phyloP scores from a whole-genome alignment of 2,888 invertebrate genomes.

The Trissoscelio sp. region DNA sequence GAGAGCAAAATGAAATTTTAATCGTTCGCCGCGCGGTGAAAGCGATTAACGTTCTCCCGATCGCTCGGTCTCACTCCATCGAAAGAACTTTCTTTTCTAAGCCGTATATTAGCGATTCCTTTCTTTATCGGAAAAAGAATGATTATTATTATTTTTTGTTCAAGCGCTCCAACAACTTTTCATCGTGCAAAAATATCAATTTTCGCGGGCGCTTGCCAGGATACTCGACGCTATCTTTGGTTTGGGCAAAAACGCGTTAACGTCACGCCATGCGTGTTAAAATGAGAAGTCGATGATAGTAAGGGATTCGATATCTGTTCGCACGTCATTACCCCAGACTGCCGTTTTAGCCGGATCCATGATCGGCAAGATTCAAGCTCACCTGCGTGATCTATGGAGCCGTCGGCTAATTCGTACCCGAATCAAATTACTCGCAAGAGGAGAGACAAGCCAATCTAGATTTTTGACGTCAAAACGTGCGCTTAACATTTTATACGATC shows the following conservation, averaged over 20 bases:
- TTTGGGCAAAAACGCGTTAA: conserved; percentile 72
- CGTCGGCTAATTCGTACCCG: conserved; percentile 76
- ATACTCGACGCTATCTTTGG: conserved; percentile 57
- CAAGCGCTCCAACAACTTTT: background rate
- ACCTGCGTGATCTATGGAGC: conserved; percentile 75
- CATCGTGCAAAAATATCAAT: conserved; percentile 34
- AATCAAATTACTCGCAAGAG: conserved; percentile 71
- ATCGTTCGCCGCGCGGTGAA: conserved; percentile 66
- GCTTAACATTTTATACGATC: conserved; percentile 54
- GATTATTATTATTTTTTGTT: conserved; percentile 44
- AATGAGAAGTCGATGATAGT: conserved; percentile 71
- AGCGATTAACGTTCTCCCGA: conserved; percentile 64
- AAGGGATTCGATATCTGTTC: conserved; percentile 83
- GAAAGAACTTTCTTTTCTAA: conserved; percentile 61
- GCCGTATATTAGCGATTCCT: conserved; percentile 56
- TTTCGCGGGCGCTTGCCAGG: conserved; percentile 16
- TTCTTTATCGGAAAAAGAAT: conserved; percentile 46
- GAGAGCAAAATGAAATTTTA: conserved; percentile 70
- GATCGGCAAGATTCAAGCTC: conserved; percentile 65
- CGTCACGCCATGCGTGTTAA: conserved; percentile 77
- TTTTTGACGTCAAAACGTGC: conserved; percentile 59
- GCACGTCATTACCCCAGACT: conserved; percentile 83
- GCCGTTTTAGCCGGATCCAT: conserved; percentile 74
- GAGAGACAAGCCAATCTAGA: conserved; percentile 59
- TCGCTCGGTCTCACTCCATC: conserved; percentile 17